Percentiles rank a stretch among this genome's conserved stretches.
phyloP scores from a whole-genome alignment of 2,797 vertebrate genomes.

The Dipus sagitta region DNA sequence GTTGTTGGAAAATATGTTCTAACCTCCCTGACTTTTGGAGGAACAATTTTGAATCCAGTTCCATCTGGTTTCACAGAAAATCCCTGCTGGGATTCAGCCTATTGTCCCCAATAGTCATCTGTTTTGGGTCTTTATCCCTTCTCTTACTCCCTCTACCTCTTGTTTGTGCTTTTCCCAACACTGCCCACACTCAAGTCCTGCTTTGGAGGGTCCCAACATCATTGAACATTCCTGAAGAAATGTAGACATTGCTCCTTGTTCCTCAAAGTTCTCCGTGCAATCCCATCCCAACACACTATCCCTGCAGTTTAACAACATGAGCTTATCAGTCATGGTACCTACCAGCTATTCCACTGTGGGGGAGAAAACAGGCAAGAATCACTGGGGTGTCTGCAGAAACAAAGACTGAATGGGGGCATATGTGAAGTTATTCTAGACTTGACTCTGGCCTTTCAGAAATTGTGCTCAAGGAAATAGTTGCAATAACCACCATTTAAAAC shows the following conservation, averaged over 20 bases:
- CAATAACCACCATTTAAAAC: not conserved
- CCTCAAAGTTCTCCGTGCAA: not conserved
- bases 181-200: not conserved
- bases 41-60: not conserved
- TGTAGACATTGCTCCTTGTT: not conserved
- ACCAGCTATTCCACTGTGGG: not conserved
- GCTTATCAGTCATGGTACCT: not conserved
- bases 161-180: not conserved
- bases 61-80: not conserved
- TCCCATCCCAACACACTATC: not conserved
- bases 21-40: not conserved
- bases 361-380: not conserved
- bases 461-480: not conserved
- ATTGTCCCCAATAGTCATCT: not conserved
- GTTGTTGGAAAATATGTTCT: not conserved
- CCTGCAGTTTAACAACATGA: not conserved
- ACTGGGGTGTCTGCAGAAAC: not conserved
- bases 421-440: not conserved
- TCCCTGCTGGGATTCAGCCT: not conserved
- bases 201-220: not conserved
- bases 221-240: not conserved
- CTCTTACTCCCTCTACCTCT: not conserved
- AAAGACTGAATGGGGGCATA: not conserved
- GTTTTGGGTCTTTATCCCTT: not conserved
- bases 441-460: not conserved